phyloP scores from a whole-genome alignment of 2,888 invertebrate genomes.

The Pemphredon lugubris region DNA sequence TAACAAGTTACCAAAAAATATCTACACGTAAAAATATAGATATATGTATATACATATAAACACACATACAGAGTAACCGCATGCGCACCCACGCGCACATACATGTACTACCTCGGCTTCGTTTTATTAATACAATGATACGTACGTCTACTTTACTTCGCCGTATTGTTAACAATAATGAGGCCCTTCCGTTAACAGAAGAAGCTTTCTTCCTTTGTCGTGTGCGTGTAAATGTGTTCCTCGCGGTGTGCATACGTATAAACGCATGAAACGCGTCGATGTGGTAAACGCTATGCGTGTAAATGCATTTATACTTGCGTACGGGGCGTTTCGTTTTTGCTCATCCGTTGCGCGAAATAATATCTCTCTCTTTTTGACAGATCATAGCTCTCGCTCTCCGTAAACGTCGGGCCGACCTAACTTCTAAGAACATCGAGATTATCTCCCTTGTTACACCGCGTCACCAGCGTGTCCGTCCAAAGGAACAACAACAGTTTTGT shows the following conservation, averaged over 20 bases:
- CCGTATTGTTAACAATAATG: conserved; percentile 38
- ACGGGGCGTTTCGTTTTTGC: conserved; percentile 3
- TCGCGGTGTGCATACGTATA: conserved; percentile 17
- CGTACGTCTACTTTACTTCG: conserved; percentile 10
- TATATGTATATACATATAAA: conserved; percentile 58
- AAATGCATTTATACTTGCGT: conserved; percentile 10
- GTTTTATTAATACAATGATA: conserved; percentile 30
- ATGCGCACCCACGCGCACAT: conserved; percentile 12
- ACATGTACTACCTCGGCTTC: conserved; percentile 20
- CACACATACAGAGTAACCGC: conserved; percentile 52
- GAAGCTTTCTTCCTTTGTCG: conserved; percentile 19
- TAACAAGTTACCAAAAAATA: conserved; percentile 79
- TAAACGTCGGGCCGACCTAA: conserved; percentile 25
- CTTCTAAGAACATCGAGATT: conserved; percentile 36
- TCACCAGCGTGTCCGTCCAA: conserved; percentile 32
- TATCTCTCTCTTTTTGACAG: conserved; percentile 27
- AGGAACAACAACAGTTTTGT: conserved; percentile 23
- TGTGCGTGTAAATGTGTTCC: conserved; percentile 53
- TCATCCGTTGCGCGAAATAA: conserved; percentile 18
- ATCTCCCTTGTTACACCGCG: conserved; percentile 4
- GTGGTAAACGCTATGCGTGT: conserved; percentile 1
- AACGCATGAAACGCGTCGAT: conserved; percentile 1
- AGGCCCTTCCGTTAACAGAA: conserved; percentile 40
- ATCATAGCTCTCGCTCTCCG: conserved; percentile 22
- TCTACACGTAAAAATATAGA: conserved; percentile 77